Evolutionary conservation across 2,888 invertebrate genomes (phyloP), one percentile per base, ranked within the genome.

Genomic region (Chymomyza caudatula): DNA sequence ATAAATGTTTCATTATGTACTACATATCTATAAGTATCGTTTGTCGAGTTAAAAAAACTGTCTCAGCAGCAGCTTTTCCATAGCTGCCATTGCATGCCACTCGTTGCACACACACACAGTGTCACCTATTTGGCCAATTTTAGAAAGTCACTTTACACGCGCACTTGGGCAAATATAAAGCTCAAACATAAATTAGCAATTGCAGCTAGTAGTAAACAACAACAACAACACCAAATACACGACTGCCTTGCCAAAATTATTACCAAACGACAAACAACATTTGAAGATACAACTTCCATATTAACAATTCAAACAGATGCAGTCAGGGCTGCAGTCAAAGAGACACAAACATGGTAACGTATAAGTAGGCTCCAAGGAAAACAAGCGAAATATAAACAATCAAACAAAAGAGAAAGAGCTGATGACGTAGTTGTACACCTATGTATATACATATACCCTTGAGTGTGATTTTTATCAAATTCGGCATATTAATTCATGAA

Each of bases 131-230:
- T 51, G 63, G 47, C 44, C 42, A 62, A 4, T 59, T 74, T 79
- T 85, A 68, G 85, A 85, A 79, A 80, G 84, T 80, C 69, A 83
- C 4, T 77, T 83, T 62, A 61, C 47, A 67, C 23, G 20, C 20
- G 43, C 54, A 68, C 57, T 61, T 52, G 57, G 68, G 62, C 54
- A 73, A 62, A 69, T 62, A 60, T 65, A 44, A 69, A 66, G 61
- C 49, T 56, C 58, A 81, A 79, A 72, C 47, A 74, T 53, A 56
- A 76, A 58, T 52, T 61, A 66, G 6, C 51, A 51, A 51, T 6
- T 4, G 51, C 44, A 51, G 51, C 1, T n/a, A 53, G 20, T 25
- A 4, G 5, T 17, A 47, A 47, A 5, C 17, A 47, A 47, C 44
- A 47, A 47, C 44, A 4, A 5, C 44, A 2, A 44, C 15, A n/a